A percentile compares a stretch with the other conserved stretches of the same genome.
Evolutionary conservation across 2,113 vertebrate species (phyloP).

Genomic region (Planiliza haematocheilus): DNA sequence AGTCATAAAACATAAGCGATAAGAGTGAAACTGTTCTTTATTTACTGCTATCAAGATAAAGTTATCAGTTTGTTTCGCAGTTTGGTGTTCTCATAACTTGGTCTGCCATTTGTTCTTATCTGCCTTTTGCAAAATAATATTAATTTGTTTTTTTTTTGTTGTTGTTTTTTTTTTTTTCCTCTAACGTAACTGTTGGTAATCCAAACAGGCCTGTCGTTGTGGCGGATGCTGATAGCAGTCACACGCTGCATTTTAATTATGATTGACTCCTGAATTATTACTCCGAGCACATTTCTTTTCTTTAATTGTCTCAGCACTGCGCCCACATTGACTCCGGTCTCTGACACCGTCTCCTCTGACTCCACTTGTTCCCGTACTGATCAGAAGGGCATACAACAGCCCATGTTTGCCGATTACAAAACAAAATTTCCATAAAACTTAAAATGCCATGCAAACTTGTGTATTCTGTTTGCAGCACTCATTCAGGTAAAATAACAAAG

Average conservation of each 20-base stretch:
- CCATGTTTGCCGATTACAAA: too few species aligned
- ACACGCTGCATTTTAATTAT: constrained; percentile 11
- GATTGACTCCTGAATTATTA: background rate
- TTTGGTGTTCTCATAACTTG: background rate
- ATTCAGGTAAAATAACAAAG: background rate
- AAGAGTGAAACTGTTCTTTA: background rate
- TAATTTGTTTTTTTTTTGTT: constrained; percentile 1
- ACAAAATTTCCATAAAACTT: too few species aligned
- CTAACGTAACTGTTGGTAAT: background rate
- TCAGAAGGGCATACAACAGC: background rate
- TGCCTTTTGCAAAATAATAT: background rate
- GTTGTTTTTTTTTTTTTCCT: too few species aligned
- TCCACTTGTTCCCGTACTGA: background rate
- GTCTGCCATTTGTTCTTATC: constrained; percentile 4
- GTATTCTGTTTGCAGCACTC: background rate
- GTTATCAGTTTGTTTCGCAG: constrained; percentile 10
- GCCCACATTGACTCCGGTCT: background rate
- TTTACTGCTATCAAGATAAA: background rate
- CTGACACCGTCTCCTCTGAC: background rate
- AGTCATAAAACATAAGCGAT: background rate
- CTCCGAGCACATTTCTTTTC: background rate
- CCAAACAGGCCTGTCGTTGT: background rate
- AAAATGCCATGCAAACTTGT: too few species aligned
- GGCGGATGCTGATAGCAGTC: constrained; percentile 13
- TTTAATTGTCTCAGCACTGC: background rate